phyloP scores from a whole-genome alignment of 2,113 vertebrate genomes.

The Alaudala cheleensis region DNA sequence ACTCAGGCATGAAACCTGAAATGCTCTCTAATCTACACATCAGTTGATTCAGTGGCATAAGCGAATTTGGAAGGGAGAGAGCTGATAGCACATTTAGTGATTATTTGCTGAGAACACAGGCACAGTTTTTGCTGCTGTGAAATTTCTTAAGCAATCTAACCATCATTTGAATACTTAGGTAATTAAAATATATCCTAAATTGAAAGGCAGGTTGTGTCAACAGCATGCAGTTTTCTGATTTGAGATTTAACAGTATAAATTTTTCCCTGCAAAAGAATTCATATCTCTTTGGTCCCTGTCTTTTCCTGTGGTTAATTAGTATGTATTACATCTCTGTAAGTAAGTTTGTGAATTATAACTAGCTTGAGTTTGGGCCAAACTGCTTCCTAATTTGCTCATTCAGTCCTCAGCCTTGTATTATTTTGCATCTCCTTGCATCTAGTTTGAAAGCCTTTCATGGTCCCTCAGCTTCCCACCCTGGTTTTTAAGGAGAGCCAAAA shows the following conservation, averaged over 20 bases:
- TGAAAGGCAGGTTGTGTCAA: slow-evolving; percentile 10
- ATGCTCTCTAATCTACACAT: not conserved
- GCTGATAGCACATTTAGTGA: not conserved
- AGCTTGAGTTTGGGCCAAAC: not conserved
- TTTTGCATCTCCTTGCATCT: not conserved
- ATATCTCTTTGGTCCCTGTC: not conserved
- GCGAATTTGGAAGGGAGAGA: not conserved
- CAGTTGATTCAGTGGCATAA: not conserved
- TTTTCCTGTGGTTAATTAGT: not conserved
- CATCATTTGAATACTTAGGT: not conserved
- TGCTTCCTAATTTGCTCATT: not conserved
- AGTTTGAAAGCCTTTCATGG: not conserved
- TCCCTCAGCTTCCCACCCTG: not conserved
- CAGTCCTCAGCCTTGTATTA: not conserved
- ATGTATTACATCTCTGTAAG: not conserved
- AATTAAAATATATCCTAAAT: not conserved
- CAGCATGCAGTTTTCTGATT: not conserved
- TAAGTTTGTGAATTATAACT: not conserved
- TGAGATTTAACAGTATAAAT: not conserved
- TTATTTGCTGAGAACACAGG: not conserved
- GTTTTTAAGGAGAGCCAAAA: not conserved
- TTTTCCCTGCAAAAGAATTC: not conserved
- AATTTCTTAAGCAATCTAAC: slow-evolving; percentile 17
- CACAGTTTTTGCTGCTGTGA: not conserved
- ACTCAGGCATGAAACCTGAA: not conserved